Percentiles rank a stretch among this genome's conserved stretches.
Evolutionary conservation across 2,888 invertebrate species (phyloP).

Genomic region (Helleia helle): DNA sequence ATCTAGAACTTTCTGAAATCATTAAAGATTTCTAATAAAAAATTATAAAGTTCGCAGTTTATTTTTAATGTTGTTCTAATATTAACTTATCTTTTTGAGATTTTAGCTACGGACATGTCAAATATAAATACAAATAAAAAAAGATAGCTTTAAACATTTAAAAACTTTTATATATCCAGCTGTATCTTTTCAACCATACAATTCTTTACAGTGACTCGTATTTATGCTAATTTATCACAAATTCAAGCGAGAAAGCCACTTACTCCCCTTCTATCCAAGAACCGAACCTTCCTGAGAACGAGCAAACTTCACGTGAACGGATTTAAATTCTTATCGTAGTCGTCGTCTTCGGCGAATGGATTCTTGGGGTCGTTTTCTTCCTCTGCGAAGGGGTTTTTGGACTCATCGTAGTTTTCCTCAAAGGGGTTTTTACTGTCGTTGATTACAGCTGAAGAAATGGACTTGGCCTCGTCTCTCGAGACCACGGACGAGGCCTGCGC

Average conservation of each 20-base stretch:
- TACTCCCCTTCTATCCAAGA: not conserved
- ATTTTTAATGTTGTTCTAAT: no score
- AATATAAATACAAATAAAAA: not conserved
- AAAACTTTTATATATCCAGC: not conserved
- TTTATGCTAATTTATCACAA: not conserved
- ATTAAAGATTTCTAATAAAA: no score
- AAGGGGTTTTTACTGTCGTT: constrained; percentile 51
- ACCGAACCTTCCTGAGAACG: not conserved
- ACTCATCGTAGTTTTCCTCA: constrained; percentile 69
- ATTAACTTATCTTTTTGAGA: no score
- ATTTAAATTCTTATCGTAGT: constrained; percentile 85
- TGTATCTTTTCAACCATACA: no score
- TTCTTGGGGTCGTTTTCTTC: constrained; percentile 68
- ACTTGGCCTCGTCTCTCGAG: constrained; percentile 23
- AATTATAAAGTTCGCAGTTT: no score
- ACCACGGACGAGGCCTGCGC: constrained; percentile 33
- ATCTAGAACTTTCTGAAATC: no score
- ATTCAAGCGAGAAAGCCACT: no score
- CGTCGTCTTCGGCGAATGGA: constrained; percentile 70
- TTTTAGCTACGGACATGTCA: no score
- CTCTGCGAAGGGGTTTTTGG: constrained; percentile 79
- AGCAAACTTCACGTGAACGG: constrained; percentile 72
- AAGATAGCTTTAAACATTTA: not conserved
- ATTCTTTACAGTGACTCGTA: not conserved
- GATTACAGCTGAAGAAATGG: constrained; percentile 35